Base-by-base conservation (phyloP, 1,140 invertebrate genomes). In the Hyles vespertilio region DNA sequence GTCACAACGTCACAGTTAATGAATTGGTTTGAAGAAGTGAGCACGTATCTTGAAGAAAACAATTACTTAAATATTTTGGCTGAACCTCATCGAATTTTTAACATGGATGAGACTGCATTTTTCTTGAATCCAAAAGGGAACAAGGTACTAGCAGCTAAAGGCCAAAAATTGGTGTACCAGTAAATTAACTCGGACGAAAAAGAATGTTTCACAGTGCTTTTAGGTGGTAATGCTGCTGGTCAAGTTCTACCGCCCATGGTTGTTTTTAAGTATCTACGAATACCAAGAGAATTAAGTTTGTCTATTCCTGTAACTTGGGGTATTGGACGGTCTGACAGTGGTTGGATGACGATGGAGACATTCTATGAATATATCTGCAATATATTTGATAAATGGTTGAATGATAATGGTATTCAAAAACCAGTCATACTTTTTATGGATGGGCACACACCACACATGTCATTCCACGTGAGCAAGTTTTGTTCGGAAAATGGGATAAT, bases 331-430 rank as follows among this genome's bases (percentile, higher is more conserved):
- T 69, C 77, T 11, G 80, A 87, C 5, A 76, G 6, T 43, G 80
- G 86, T 3, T 90, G 87, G 87, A 89, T 85, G 83, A 85, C 61
- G 8, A 59, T 51, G 32, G 69, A 74, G 62, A 67, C 72, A 1
- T 90, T 90, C 68, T 89, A 75, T 60, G 83, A 90, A 61, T 90
- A 81, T 55, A 69, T 89, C 9, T 58, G 69, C 9, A 82, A 89
- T 60, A 61, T 78, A 7, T 87, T 89, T 60, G 46, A 73, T 59
- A 56, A 52, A 6, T 67, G 58, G 56, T 34, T 70, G 48, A 61
- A 67, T 10, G 77, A 77, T 50, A 64, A 73, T 56, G 60, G 68
- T 40, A 77, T 83, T 12, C 22, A 57, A 64, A 40, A 51, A 49
- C 81, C 85, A 32, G 62, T 85, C 43, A 61, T 84, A 32, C 69